Evolutionary conservation across 2,797 vertebrate species (phyloP), one percentile per base, ranked within the genome.

Genomic region (Rhinatrema bivittatum): DNA sequence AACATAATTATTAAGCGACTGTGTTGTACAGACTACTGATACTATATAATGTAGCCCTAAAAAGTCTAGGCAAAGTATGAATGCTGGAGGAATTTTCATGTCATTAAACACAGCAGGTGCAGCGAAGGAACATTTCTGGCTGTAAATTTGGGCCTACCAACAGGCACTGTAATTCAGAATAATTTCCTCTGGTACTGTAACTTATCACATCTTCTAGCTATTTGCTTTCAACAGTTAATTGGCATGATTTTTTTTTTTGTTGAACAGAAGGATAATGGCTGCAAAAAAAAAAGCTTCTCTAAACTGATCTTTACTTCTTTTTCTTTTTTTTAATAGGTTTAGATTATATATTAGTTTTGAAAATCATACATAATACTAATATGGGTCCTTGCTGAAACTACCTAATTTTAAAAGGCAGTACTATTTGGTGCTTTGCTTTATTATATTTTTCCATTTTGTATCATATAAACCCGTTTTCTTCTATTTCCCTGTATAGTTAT

Each of bases 11-110:
- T n/a, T n/a, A n/a, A n/a, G n/a, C n/a, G n/a, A n/a, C n/a, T n/a
- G n/a, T n/a, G n/a, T n/a, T n/a, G n/a, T n/a, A n/a, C n/a, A n/a
- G 54, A 42, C 47, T 17, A 1, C 43, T 39, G 50, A 38, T n/a
- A n/a, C 63, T 48, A 14, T 3, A 29, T 65, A 50, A 63, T 33
- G 25, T 46, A 65, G 29, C 6, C 16, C 23, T 58, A 56, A 60
- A 57, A 72, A 63, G 29, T 52, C 32, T 55, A 53, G 47, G 20
- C 16, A 34, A 32, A 12, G 19, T 13, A 3, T 51, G 15, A 72
- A 47, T 56, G 29, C 50, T 40, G 44, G 44, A 50, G 20, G 35
- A 46, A 25, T 3, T 22, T 61, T 59, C 44, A 47, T 53, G 65
- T 58, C 28, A 23, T 16, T 37, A 33, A 46, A 37, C 36, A 10